Percentiles rank a stretch among this genome's conserved stretches.
Evolutionary conservation across 2,888 invertebrate genomes (phyloP).

Genomic region (Caenorhabditis uteleia): DNA sequence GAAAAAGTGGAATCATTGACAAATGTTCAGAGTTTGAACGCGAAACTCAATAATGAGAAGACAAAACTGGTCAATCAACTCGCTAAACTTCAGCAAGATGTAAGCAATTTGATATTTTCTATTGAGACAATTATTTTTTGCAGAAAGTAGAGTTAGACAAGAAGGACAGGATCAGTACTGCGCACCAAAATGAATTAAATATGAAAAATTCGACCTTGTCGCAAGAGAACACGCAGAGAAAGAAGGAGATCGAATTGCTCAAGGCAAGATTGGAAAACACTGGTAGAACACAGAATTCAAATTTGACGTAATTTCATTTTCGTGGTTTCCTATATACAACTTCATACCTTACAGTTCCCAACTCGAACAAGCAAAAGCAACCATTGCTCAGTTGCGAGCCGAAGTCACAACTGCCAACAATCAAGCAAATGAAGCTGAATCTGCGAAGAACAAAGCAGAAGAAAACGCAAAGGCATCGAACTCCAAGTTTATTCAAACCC

Average conservation of each 20-base stretch:
- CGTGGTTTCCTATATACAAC: too few relatives aligned
- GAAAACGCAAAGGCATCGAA: not conserved
- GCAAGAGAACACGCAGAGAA: slow-evolving; percentile 16
- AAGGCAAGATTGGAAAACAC: slow-evolving; percentile 20
- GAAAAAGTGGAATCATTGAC: slow-evolving; percentile 31
- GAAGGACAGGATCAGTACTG: not conserved
- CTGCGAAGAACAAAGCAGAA: slow-evolving; percentile 6
- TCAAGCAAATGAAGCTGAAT: slow-evolving; percentile 5
- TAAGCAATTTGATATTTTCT: not conserved
- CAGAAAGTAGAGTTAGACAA: slow-evolving; percentile 15
- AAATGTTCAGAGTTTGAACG: slow-evolving; percentile 24
- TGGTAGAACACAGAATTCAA: slow-evolving; percentile 1
- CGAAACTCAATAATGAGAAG: slow-evolving; percentile 28
- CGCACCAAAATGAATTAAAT: slow-evolving; percentile 20
- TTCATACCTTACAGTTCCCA: slow-evolving; percentile 14
- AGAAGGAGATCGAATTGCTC: slow-evolving; percentile 26
- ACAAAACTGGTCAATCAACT: slow-evolving; percentile 14
- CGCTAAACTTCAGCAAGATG: slow-evolving; percentile 17
- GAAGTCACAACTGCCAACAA: slow-evolving; percentile 8
- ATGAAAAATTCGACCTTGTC: slow-evolving; percentile 13
- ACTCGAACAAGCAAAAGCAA: slow-evolving; percentile 16
- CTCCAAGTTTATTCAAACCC: slow-evolving; percentile 29
- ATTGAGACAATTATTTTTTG: not conserved
- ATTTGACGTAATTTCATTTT: too few relatives aligned
- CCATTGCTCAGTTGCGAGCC: slow-evolving; percentile 11